These are phyloP conservation scores for Lota lota DNA, from an alignment of 2,113 vertebrate genomes.

Conservation along the genomic window DNA sequence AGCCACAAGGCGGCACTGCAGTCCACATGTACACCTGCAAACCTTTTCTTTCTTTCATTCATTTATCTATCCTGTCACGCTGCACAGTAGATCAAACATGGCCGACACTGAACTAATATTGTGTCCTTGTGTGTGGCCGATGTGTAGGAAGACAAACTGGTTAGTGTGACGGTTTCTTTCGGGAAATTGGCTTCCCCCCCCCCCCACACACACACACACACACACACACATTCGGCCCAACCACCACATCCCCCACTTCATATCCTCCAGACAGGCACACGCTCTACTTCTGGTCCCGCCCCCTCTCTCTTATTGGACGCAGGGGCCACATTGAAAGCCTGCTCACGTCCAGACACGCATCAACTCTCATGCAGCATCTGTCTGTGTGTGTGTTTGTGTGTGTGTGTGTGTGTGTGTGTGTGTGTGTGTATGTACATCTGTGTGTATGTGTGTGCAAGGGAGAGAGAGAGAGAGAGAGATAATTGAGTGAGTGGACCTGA, in stretches of 20 bases:
- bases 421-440: no score
- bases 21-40: neutral
- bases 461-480: neutral
- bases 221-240: no score
- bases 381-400: neutral
- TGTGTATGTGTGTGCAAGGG: neutral
- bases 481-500: neutral
- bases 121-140: neutral
- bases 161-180: neutral
- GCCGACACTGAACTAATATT: neutral
- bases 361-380: constrained; percentile 2
- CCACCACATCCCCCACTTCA: neutral
- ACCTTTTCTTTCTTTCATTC: constrained; percentile 1
- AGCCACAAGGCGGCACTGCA: constrained; percentile 53
- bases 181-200: neutral
- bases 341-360: constrained; percentile 13
- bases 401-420: neutral
- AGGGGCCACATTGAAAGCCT: constrained; percentile 6
- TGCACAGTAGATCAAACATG: neutral
- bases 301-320: no score
- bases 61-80: neutral
- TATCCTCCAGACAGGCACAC: no score
- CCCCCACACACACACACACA: neutral
- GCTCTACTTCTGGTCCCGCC: no score
- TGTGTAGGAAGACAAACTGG: neutral